Base-by-base conservation (phyloP, 2,888 invertebrate species). In the Cremastobaeus sp. region DNA sequence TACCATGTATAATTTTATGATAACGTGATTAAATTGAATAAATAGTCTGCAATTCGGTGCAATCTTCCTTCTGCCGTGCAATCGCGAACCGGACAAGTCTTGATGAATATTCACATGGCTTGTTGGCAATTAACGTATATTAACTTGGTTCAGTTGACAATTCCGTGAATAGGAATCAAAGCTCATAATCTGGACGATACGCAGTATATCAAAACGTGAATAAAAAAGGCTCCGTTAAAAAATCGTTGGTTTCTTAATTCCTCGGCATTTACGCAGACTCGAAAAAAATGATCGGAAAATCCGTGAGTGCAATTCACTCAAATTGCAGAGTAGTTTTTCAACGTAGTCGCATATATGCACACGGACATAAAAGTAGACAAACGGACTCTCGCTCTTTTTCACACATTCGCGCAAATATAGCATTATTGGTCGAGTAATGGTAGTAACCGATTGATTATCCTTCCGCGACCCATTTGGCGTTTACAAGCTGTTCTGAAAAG, bases 401-500 rank as follows among this genome's bases (percentile, higher is more conserved):
- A 64, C 54, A 54, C 66, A 75, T 47, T 59, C 64, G 68, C 68
- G 64, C 59, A 62, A 68, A 64, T 71, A 75, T 68, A 71, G 62
- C 64, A 64, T 66, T 75, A 75, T 64, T 75, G 71, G 71, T 71
- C 71, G 59, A 59, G 70, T 77, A 78, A 77, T 77, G 54, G 79
- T 77, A 77, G 79, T 73, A 75, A 77, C 77, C 75, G 68, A 78
- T 78, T 78, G 79, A 79, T 79, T 79, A 78, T 78, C 79, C 79
- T 79, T 79, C 78, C 82, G 81, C 81, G 79, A 76, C 80, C 77
- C 78, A 77, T 80, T 78, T 78, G 80, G 81, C 78, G 82, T 77
- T 85, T 84, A 85, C 78, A 84, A 83, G 81, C 81, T 81, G 82
- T 82, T 84, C 84, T 85, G 85, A 84, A 84, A 83, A 80, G 64